Base-by-base conservation (phyloP, 2,113 vertebrate genomes). In the Sceloporus undulatus region DNA sequence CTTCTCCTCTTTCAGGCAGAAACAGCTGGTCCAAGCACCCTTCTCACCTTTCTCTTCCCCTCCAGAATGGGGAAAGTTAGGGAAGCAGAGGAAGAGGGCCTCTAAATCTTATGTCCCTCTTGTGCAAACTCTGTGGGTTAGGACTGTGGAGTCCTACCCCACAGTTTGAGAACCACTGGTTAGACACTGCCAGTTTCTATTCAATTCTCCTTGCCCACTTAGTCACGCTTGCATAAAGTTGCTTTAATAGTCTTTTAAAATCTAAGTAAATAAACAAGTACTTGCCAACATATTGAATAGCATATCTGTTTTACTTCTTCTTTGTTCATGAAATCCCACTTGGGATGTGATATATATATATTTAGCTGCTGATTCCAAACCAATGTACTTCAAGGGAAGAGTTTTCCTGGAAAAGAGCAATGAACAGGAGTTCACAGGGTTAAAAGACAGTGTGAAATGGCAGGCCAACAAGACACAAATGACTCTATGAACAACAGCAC, bases 211-310 rank as follows among this genome's bases (percentile, higher is more conserved):
- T 70, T 75, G 56, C 68, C 3, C 81, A 48, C 62, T 73, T 62
- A 18, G 59, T 86, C 25, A 42, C 7, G 52, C 68, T 11, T 54
- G 14, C 29, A 1, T 90, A 79, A 40, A 66, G 2, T 38, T 79
- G 25, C 27, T 40, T 85, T 84, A 54, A 16, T 78, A 77, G 18
- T 70, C 18, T 90, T 62, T 90, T 78, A 16, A 87, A 71, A 90
- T 29, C 27, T 40, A 88, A 79, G 14, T 52, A 13, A 19, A 40
- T 79, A 1, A 78, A 40, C 38, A 87, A 27, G 21, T 52, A 89
- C n/a, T 23, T 25, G 40, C 48, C 18, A 52, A 11, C 70, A 59
- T 25, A 38, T 10, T 23, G 25, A 85, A 9, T n/a, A 68, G 83
- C 5, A 81, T 4, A 2, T 11, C 77, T 38, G n/a, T 13, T n/a